These are phyloP conservation scores for Oreochromis mossambicus DNA, from an alignment of 2,797 vertebrate genomes.

Conservation along the genomic window DNA sequence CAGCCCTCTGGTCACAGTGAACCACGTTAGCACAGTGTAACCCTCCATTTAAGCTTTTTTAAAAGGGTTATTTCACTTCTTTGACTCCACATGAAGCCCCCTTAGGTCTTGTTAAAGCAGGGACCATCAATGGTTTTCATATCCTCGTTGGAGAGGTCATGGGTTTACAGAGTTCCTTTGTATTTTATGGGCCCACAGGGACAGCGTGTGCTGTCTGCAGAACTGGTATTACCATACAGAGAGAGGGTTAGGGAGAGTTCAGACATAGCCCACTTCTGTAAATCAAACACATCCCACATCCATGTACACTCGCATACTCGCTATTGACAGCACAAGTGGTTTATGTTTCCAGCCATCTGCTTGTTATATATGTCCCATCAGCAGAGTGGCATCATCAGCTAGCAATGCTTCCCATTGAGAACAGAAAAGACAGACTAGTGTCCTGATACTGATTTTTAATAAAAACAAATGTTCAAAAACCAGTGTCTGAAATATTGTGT, in stretches of 20 bases:
- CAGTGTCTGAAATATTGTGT: neutral
- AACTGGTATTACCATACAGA: constrained; percentile 59
- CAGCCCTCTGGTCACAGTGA: constrained; percentile 17
- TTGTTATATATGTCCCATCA: constrained; percentile 43
- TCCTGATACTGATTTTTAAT: neutral
- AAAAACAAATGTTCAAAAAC: neutral
- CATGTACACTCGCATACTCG: constrained; percentile 36
- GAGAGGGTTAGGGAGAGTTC: constrained; percentile 70
- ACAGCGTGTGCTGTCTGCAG: constrained; percentile 44
- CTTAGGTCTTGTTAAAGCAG: constrained; percentile 60
- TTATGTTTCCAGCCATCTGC: constrained; percentile 63
- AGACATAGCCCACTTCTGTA: constrained; percentile 55
- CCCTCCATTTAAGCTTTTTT: constrained; percentile 55
- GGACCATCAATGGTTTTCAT: constrained; percentile 66
- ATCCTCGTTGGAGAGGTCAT: constrained; percentile 66
- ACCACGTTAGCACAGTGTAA: neutral
- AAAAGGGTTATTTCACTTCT: constrained; percentile 46
- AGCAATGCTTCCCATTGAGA: neutral
- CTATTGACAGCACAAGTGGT: constrained; percentile 54
- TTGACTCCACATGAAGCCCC: constrained; percentile 47
- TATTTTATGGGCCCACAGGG: constrained; percentile 69
- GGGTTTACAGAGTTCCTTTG: constrained; percentile 70
- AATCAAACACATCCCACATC: constrained; percentile 62
- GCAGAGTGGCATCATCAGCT: constrained; percentile 41
- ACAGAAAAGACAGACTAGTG: neutral